Evolutionary conservation across 2,888 invertebrate species (phyloP).

Genomic region (Sturmia bella): DNA sequence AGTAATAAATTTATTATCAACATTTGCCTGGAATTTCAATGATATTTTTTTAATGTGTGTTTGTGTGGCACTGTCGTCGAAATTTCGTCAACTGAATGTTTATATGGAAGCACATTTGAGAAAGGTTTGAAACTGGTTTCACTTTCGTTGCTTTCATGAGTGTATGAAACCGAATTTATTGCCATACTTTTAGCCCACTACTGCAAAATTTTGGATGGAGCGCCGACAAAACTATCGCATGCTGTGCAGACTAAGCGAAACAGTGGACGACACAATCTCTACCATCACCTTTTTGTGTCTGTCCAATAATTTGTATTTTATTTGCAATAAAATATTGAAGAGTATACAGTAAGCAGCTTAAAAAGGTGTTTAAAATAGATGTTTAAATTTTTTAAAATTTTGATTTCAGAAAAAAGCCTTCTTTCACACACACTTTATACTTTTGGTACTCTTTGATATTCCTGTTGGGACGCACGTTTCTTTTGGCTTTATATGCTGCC

Average conservation of each 20-base stretch:
- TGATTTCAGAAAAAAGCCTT: constrained; percentile 77
- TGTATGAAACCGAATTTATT: background rate
- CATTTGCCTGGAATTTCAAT: constrained; percentile 89
- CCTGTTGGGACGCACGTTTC: constrained; percentile 83
- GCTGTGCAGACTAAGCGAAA: constrained; percentile 82
- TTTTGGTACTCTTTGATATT: constrained; percentile 84
- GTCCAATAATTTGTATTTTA: constrained; percentile 84
- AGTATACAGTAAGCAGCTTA: constrained; percentile 81
- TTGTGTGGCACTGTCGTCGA: constrained; percentile 86
- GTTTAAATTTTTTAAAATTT: background rate
- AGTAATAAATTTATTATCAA: constrained; percentile 84
- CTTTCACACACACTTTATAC: constrained; percentile 82
- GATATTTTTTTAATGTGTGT: constrained; percentile 88
- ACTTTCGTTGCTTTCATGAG: background rate
- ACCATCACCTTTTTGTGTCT: constrained; percentile 83
- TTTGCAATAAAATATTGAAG: constrained; percentile 84
- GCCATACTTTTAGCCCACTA: constrained; percentile 74
- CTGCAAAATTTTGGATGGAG: constrained; percentile 82
- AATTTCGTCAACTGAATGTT: constrained; percentile 85
- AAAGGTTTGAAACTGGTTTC: constrained; percentile 77
- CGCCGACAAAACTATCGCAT: constrained; percentile 83
- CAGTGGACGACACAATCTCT: constrained; percentile 83
- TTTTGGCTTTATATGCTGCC: constrained; percentile 84
- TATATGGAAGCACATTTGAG: constrained; percentile 82
- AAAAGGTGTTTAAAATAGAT: background rate